Evolutionary conservation across 2,888 invertebrate genomes (phyloP), one percentile per base, ranked within the genome.

Genomic region (Sphinx pinastri): DNA sequence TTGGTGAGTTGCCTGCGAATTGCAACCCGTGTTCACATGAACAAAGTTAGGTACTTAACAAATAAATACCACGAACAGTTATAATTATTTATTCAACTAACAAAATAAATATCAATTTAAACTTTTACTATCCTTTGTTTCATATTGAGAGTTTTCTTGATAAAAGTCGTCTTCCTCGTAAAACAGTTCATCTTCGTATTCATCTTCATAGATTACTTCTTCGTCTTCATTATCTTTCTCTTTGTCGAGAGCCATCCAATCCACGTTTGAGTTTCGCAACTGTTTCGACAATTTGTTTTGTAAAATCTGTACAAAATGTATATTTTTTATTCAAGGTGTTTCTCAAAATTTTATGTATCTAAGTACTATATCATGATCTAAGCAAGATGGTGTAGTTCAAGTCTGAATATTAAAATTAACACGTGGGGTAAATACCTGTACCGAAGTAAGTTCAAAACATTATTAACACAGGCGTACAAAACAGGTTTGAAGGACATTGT

Each of bases 221-320:
- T 78, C 78, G 0, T 73, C 68, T 0, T 74, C 75, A 6, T 72
- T 67, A 16, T 47, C 47, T 7, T 49, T 19, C 10, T 63, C 16
- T 13, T 60, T 19, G 19, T 19, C 8, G 74, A 69, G 0, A 84
- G 71, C 58, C 78, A 19, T 78, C 79, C 76, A 75, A 14, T 79
- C 78, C 25, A 83, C 76, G 10, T 79, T 82, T 2, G 81, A 70
- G 14, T 82, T 82, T 5, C 82, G 84, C 67, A 83, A 71, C 68
- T 86, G 83, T 69, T 89, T 92, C 14, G 83, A 78, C 0, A 92
- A 75, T 74, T 89, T 92, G 71, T 88, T 89, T 74, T 91, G 88
- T 51, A 86, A 80, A 19, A 93, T 90, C 93, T 93, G 67, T 8
- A 19, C 58, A 51, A 7, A 16, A n/a, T 5, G 38, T 2, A 38